These are phyloP conservation scores for Argyrosomus regius DNA, from an alignment of 2,797 vertebrate genomes.

Conservation along the genomic window DNA sequence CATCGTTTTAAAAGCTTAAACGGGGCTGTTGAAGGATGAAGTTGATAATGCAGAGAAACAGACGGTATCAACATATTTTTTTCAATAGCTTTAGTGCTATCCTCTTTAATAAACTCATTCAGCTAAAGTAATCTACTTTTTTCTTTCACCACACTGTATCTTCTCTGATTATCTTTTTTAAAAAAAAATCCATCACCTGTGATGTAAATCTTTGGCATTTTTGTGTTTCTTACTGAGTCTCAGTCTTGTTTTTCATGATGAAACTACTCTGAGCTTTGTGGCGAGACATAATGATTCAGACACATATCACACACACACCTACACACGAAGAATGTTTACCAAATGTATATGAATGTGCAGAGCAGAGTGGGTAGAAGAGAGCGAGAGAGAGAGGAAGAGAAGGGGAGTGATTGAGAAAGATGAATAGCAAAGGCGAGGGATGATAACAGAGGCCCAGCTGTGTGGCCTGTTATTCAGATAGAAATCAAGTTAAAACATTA, in stretches of 20 bases:
- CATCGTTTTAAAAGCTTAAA: background rate
- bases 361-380: background rate
- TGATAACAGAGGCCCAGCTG: conserved; percentile 38
- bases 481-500: conserved; percentile 45
- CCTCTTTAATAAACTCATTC: background rate
- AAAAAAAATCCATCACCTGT: conserved; percentile 12
- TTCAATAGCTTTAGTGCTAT: background rate
- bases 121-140: background rate
- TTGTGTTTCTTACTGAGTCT: background rate
- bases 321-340: background rate
- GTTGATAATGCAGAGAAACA: background rate
- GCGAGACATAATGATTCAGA: background rate
- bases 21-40: conserved; percentile 2
- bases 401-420: conserved; percentile 32
- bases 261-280: conserved; percentile 1
- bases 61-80: background rate
- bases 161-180: background rate
- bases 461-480: conserved; percentile 51
- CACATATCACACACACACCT: background rate
- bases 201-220: background rate
- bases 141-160: background rate
- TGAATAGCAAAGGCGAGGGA: conserved; percentile 25
- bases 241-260: conserved; percentile 13
- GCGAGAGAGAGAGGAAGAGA: background rate
- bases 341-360: conserved; percentile 21